Evolutionary conservation across 2,888 invertebrate species (phyloP), one percentile per base, ranked within the genome.

Genomic region (Mayetiola destructor): DNA sequence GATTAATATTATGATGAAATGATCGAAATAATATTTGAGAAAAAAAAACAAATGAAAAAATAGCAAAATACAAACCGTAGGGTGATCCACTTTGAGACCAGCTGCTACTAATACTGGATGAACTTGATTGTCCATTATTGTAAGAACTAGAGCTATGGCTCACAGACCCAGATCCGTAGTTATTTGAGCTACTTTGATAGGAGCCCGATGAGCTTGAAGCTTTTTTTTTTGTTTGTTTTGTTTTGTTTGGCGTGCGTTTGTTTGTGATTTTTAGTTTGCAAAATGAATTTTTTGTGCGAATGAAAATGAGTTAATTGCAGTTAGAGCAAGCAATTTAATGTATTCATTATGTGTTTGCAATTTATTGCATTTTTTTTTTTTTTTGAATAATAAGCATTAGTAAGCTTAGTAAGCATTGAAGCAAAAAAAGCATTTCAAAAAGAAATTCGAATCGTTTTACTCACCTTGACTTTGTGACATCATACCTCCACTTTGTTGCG

Each of bases 91-190:
- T 42, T 8, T 27, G 48, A 48, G 48, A 23, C 48, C 48, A 40
- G 14, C 40, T 40, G 14, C 21, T 27, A 27, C 48, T 48, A 27
- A 9, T 27, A 27, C 48, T 48, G 27, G 12, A 27, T 48, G 48
- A 48, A n/a, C 12, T 23, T 12, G 39, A 39, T 18, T 39, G 39
- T 16, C 12, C 23, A 27, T 48, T 27, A 48, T 48, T 14, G 16
- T 16, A 27, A n/a, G 48, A 48, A 16, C 27, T 48, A n/a, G 48
- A 48, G 48, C 48, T 48, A 6, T 48, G 48, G n/a, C 48, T 48
- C 27, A 27, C 42, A 21, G 42, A 42, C 14, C 23, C 27, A n/a
- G 32, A 32, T 9, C 27, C 23, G 16, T 23, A 27, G 12, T 9
- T 48, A 27, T 27, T 27, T 27, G 27, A 9, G 14, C 48, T 27